These are phyloP conservation scores for Bellardia bayeri DNA, from an alignment of 2,888 invertebrate genomes.

Conservation along the genomic window DNA sequence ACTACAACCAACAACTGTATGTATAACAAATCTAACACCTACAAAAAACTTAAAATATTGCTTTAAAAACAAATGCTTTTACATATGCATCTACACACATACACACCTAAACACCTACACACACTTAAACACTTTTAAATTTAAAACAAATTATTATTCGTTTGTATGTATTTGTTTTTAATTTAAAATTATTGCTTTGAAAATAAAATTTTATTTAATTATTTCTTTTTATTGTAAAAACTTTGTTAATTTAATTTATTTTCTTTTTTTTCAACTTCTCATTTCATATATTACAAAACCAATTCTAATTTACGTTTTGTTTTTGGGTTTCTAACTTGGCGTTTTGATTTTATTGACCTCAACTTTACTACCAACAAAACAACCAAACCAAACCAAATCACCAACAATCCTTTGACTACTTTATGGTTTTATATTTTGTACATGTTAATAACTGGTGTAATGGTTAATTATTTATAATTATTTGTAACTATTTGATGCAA, in stretches of 20 bases:
- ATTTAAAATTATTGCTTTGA: conserved; percentile 50
- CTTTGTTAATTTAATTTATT: conserved; percentile 40
- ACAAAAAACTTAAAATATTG: background rate
- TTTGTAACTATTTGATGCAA: conserved; percentile 44
- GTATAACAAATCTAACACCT: conserved; percentile 62
- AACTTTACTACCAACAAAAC: conserved; percentile 53
- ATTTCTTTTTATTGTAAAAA: conserved; percentile 18
- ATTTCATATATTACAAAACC: conserved; percentile 67
- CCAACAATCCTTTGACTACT: background rate
- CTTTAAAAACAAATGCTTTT: conserved; percentile 42
- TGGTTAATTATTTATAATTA: conserved; percentile 63
- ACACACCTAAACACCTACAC: conserved; percentile 38
- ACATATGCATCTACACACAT: conserved; percentile 50
- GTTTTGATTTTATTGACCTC: conserved; percentile 54
- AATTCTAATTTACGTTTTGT: conserved; percentile 58
- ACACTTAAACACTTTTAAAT: conserved; percentile 40
- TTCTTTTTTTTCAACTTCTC: conserved; percentile 70
- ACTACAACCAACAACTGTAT: conserved; percentile 73
- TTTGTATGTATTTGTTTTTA: background rate
- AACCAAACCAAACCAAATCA: background rate
- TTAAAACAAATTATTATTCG: conserved; percentile 8
- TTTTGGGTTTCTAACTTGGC: conserved; percentile 64
- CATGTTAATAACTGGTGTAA: conserved; percentile 70
- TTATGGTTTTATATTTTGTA: conserved; percentile 55
- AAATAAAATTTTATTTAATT: conserved; percentile 48